Evolutionary conservation across 2,888 invertebrate species (phyloP).

Genomic region (Actias luna): DNA sequence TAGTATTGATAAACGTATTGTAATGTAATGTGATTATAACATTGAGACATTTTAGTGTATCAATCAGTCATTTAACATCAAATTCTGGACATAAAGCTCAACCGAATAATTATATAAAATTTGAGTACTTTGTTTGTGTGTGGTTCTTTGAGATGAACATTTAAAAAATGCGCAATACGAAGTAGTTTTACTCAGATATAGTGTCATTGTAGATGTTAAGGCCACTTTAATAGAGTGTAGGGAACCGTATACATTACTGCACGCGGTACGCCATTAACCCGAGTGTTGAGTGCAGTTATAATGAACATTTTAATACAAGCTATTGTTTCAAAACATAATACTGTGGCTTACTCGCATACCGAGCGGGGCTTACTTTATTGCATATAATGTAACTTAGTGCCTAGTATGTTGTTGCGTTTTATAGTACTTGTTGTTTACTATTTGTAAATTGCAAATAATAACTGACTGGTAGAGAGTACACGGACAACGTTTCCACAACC

Average conservation of each 20-base stretch:
- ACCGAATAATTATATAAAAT: too few species aligned
- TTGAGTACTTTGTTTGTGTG: too few species aligned
- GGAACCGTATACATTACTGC: background rate
- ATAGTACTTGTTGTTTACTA: background rate
- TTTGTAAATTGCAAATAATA: background rate
- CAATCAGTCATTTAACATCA: too few species aligned
- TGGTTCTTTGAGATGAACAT: background rate
- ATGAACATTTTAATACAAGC: conserved; percentile 6
- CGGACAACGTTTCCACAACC: too few species aligned
- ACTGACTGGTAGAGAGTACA: too few species aligned
- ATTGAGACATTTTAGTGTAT: too few species aligned
- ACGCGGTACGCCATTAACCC: background rate
- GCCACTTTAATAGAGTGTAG: conserved; percentile 2
- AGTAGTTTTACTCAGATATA: background rate
- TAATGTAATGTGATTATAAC: too few species aligned
- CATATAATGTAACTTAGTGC: background rate
- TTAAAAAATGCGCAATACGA: background rate
- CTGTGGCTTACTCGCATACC: background rate
- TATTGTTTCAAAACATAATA: conserved; percentile 5
- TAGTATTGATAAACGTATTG: too few species aligned
- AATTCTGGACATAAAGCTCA: too few species aligned
- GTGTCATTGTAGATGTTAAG: background rate
- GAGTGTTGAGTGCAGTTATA: conserved; percentile 7
- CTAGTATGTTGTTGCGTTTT: background rate
- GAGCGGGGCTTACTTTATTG: background rate